Conservation (phyloP, 2,797 vertebrate genomes). For the Tiaroga cobitis region DNA sequence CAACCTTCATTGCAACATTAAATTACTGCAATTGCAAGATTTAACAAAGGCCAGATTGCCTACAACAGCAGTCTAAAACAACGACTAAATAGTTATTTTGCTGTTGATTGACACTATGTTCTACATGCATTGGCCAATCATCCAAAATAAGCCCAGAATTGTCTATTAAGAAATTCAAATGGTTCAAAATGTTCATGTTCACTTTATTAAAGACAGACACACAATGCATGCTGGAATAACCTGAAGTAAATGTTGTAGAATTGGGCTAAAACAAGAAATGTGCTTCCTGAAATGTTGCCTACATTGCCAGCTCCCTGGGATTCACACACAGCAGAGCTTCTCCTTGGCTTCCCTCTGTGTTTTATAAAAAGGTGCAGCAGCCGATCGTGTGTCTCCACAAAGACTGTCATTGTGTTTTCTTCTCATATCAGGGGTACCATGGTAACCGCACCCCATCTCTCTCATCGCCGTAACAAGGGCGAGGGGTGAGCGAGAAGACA, state of each 20-base stretch:
- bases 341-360: slow-evolving; percentile 43
- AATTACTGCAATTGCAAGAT: neutral
- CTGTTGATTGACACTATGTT: neutral
- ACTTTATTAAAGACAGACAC: slow-evolving; percentile 14
- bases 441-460: slow-evolving; percentile 63
- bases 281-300: neutral
- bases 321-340: neutral
- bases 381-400: slow-evolving; percentile 19
- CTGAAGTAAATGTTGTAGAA: no score
- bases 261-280: neutral
- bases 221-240: no score
- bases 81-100: neutral
- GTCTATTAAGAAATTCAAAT: neutral
- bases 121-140: neutral
- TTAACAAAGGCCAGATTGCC: no score
- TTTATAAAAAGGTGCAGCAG: slow-evolving; percentile 23
- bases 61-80: neutral
- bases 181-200: neutral
- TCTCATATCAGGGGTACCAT: slow-evolving; percentile 66
- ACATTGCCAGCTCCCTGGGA: neutral
- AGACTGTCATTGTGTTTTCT: slow-evolving; percentile 59
- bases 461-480: neutral
- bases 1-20: neutral
- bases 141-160: neutral
- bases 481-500: slow-evolving; percentile 6